These are phyloP conservation scores for Hassar affinis DNA, from an alignment of 2,113 vertebrate genomes.

Conservation along the genomic window DNA sequence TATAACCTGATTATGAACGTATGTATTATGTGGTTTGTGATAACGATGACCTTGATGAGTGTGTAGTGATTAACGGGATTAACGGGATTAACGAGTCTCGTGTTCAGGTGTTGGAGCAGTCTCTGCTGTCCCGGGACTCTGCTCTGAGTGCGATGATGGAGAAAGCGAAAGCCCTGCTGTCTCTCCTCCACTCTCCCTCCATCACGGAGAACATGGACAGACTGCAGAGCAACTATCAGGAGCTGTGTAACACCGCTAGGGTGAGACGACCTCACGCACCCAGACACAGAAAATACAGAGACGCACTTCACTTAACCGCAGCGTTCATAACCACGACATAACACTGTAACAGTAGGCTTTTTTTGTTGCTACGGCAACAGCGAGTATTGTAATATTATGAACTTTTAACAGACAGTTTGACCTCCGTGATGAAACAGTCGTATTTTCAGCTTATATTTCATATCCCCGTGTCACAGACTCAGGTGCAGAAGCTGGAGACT, in stretches of 20 bases:
- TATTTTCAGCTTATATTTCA: too few relatives aligned
- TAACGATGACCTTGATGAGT: background rate
- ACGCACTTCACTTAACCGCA: background rate
- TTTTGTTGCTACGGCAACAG: conserved; percentile 14
- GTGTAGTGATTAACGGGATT: background rate
- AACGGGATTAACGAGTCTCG: background rate
- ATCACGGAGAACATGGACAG: conserved; percentile 79
- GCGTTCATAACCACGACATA: too few relatives aligned
- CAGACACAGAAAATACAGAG: too few relatives aligned
- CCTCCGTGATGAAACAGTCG: too few relatives aligned
- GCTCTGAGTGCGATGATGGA: conserved; percentile 85
- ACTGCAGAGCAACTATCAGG: conserved; percentile 80
- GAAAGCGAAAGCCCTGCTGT: conserved; percentile 84
- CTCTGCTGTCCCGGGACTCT: conserved; percentile 83
- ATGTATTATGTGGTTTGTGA: background rate
- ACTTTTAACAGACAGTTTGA: too few relatives aligned
- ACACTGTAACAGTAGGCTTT: too few relatives aligned
- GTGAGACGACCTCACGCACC: conserved; percentile 63
- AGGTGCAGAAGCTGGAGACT: conserved; percentile 75
- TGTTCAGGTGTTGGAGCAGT: conserved; percentile 85
- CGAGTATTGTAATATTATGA: background rate
- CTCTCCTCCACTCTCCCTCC: conserved; percentile 76
- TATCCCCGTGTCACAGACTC: conserved; percentile 72
- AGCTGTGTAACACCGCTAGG: conserved; percentile 76
- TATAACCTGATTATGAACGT: background rate